phyloP scores from a whole-genome alignment of 1,140 invertebrate species.

The Periplaneta americana region DNA sequence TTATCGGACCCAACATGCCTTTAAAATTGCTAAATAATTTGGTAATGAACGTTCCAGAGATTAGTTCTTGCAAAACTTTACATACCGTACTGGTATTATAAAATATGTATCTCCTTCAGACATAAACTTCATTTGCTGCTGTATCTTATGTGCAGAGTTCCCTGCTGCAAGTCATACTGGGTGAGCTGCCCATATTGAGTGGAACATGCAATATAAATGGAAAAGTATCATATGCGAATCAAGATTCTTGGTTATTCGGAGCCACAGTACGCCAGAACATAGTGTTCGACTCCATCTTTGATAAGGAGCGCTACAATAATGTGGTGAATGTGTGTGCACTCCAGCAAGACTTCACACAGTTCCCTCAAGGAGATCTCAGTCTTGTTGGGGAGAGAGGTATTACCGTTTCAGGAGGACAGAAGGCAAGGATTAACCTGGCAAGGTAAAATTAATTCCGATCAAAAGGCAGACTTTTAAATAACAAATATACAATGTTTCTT shows the following conservation, averaged over 20 bases:
- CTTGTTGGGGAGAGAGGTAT: conserved; percentile 56
- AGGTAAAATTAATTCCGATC: too few relatives aligned
- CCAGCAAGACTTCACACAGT: conserved; percentile 64
- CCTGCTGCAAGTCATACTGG: conserved; percentile 53
- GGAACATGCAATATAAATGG: conserved; percentile 53
- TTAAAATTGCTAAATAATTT: too few relatives aligned
- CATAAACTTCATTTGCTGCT: too few relatives aligned
- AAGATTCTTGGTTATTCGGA: conserved; percentile 70
- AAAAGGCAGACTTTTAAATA: too few relatives aligned
- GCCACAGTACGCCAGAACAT: conserved; percentile 68
- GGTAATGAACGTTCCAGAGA: too few relatives aligned
- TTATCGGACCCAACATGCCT: too few relatives aligned
- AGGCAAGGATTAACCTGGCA: conserved; percentile 50
- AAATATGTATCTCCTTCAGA: too few relatives aligned
- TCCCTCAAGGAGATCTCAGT: conserved; percentile 48
- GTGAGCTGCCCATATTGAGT: conserved; percentile 50
- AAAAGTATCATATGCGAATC: conserved; percentile 62
- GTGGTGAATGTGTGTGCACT: conserved; percentile 70
- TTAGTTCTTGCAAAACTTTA: too few relatives aligned
- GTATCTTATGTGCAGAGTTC: conserved; percentile 46
- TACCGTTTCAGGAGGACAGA: conserved; percentile 70
- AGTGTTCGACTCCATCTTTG: conserved; percentile 68
- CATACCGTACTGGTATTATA: too few relatives aligned
- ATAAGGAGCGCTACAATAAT: conserved; percentile 61
- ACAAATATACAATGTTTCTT: too few relatives aligned